These are phyloP conservation scores for Melikaiella ostensackeni DNA, from an alignment of 2,888 invertebrate species.

Conservation along the genomic window DNA sequence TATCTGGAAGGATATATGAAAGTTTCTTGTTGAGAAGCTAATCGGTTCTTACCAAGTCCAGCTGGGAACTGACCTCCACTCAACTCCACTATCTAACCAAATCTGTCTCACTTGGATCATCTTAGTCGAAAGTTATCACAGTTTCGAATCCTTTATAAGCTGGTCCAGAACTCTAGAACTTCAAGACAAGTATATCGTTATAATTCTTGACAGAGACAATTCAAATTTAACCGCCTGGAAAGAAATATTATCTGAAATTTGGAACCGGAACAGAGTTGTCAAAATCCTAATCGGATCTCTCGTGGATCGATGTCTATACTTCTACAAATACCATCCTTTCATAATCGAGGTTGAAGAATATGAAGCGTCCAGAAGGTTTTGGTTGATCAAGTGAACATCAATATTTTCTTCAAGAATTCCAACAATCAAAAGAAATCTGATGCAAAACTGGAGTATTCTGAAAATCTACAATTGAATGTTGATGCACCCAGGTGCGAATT, in stretches of 20 bases:
- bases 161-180: not conserved
- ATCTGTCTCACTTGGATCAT: constrained; percentile 4
- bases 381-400: not conserved
- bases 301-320: not conserved
- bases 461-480: not conserved
- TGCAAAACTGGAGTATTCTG: not conserved
- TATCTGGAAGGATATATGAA: not conserved
- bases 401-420: not conserved
- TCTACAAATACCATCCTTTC: not conserved
- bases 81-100: not conserved
- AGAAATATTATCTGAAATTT: not conserved
- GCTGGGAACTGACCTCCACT: not conserved
- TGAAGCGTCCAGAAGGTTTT: not conserved
- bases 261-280: not conserved
- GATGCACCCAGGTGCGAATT: too few species aligned
- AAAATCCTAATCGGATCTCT: not conserved
- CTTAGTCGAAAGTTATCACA: not conserved
- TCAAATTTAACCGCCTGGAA: not conserved
- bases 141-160: not conserved
- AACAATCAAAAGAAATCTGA: not conserved
- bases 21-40: not conserved
- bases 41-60: not conserved
- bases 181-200: not conserved
- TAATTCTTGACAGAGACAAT: not conserved
- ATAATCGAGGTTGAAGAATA: not conserved